Evolutionary conservation across 2,113 vertebrate genomes (phyloP).

Genomic region (Eolophus roseicapilla): DNA sequence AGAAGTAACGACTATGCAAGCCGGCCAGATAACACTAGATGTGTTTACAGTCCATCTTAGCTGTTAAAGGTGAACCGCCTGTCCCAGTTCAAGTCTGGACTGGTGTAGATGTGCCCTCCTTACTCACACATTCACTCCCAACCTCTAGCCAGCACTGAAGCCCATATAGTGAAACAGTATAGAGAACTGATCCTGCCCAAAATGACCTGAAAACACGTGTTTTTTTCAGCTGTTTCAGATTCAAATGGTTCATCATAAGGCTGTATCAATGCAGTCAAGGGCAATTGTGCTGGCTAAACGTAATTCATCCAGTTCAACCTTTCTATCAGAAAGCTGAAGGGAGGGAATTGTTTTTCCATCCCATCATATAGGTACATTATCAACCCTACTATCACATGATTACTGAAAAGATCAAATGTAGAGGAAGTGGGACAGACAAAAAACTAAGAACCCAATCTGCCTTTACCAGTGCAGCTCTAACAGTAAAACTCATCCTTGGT

Average conservation of each 20-base stretch:
- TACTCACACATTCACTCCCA: not conserved
- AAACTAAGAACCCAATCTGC: not conserved
- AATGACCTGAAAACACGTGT: accelerated
- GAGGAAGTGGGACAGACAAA: not conserved
- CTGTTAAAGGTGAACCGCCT: not conserved
- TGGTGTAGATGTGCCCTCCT: not conserved
- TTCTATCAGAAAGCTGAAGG: not conserved
- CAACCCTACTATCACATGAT: too few relatives aligned
- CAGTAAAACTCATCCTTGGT: not conserved
- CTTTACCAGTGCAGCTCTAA: not conserved
- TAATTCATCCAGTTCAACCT: not conserved
- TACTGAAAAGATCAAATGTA: not conserved
- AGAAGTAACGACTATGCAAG: not conserved
- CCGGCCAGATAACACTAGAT: not conserved
- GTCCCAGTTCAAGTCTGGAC: not conserved
- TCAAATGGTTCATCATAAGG: not conserved
- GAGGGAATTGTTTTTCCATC: too few relatives aligned
- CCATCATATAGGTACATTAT: not conserved
- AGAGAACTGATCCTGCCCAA: not conserved
- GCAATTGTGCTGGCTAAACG: not conserved
- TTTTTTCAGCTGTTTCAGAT: not conserved
- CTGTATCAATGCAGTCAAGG: not conserved
- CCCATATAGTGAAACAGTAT: not conserved
- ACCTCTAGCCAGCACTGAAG: not conserved
- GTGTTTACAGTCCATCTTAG: not conserved